A percentile compares a stretch with the other conserved stretches of the same genome.
Conservation (phyloP, 2,888 invertebrate species). For the Lithosia quadra region DNA sequence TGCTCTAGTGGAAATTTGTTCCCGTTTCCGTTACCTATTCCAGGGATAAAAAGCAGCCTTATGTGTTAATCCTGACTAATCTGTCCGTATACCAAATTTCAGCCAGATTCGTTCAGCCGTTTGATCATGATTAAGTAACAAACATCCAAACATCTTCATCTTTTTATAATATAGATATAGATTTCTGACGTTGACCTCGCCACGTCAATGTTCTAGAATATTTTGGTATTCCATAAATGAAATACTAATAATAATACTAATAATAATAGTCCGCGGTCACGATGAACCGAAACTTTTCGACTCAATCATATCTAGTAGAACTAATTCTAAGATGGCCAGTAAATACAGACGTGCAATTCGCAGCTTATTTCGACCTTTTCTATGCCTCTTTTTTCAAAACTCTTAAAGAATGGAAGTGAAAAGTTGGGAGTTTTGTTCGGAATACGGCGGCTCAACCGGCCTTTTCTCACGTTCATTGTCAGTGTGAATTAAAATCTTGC, state of each 20-base stretch:
- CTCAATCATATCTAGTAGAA: constrained; percentile 37
- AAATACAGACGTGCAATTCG: constrained; percentile 54
- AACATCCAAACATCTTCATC: too few relatives aligned
- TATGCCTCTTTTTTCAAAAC: constrained; percentile 46
- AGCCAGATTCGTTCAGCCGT: too few relatives aligned
- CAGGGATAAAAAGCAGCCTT: too few relatives aligned
- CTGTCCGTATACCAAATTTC: too few relatives aligned
- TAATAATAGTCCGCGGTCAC: neutral
- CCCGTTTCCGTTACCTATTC: too few relatives aligned
- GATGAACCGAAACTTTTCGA: constrained; percentile 2
- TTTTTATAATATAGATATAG: too few relatives aligned
- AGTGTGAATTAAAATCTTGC: constrained; percentile 49
- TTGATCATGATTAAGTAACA: too few relatives aligned
- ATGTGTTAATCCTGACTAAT: too few relatives aligned
- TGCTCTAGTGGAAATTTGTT: too few relatives aligned
- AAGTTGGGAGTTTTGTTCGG: constrained; percentile 44
- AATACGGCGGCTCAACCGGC: constrained; percentile 35
- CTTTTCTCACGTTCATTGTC: constrained; percentile 41
- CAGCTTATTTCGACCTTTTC: constrained; percentile 54
- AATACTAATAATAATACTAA: too few relatives aligned
- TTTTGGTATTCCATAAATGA: neutral
- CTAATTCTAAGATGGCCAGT: constrained; percentile 37
- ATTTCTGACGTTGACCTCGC: too few relatives aligned
- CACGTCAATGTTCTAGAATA: neutral
- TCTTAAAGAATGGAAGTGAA: constrained; percentile 50